Evolutionary conservation across 1,140 invertebrate genomes (phyloP).

Genomic region (Drosophila nigromelanica): DNA sequence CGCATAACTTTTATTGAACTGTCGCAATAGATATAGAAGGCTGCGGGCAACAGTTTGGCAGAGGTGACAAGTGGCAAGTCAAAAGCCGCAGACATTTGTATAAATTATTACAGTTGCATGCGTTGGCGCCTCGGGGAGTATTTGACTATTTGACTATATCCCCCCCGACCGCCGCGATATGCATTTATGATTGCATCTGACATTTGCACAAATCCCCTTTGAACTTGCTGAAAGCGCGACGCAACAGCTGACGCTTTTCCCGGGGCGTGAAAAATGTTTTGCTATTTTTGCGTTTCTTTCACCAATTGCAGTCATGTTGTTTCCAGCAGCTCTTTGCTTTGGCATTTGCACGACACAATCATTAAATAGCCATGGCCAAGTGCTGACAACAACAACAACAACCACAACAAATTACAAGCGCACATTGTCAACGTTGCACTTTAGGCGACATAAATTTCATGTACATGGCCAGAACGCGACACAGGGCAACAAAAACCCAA

Average conservation of each 20-base stretch:
- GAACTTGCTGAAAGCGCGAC: slow-evolving; percentile 46
- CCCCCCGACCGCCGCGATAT: slow-evolving; percentile 40
- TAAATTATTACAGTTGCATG: slow-evolving; percentile 71
- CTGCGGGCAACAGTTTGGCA: slow-evolving; percentile 1
- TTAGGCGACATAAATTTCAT: slow-evolving; percentile 81
- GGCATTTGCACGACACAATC: slow-evolving; percentile 81
- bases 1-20: slow-evolving; percentile 81
- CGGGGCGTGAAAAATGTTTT: slow-evolving; percentile 36
- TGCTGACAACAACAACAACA: slow-evolving; percentile 64
- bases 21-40: slow-evolving; percentile 30
- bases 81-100: slow-evolving; percentile 79
- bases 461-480: slow-evolving; percentile 49
- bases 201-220: slow-evolving; percentile 59
- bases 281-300: slow-evolving; percentile 35
- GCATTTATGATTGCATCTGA: slow-evolving; percentile 76
- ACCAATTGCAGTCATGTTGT: slow-evolving; percentile 12
- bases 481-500: slow-evolving; percentile 12
- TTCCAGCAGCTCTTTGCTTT: slow-evolving; percentile 33
- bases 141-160: slow-evolving; percentile 29
- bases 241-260: slow-evolving; percentile 34
- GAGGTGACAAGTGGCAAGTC: slow-evolving; percentile 75
- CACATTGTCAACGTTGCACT: slow-evolving; percentile 81
- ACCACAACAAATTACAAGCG: slow-evolving; percentile 77
- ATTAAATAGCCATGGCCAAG: slow-evolving; percentile 80
- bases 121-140: slow-evolving; percentile 16